A percentile compares a stretch with the other conserved stretches of the same genome.
These are phyloP conservation scores for Picathartes gymnocephalus DNA, from an alignment of 2,113 vertebrate genomes.

Conservation along the genomic window DNA sequence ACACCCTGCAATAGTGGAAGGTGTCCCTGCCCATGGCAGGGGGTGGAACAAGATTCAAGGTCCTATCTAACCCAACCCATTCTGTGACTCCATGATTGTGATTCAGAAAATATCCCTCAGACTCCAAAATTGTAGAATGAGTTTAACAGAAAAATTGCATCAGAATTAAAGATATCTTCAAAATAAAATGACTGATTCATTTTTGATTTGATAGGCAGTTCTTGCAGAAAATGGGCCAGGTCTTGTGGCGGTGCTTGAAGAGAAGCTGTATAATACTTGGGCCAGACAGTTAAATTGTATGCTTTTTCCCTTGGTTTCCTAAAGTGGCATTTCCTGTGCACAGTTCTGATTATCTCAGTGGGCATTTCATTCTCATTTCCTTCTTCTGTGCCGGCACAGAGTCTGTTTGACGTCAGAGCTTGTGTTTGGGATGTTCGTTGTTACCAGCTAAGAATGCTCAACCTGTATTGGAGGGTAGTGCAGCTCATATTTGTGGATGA, in stretches of 20 bases:
- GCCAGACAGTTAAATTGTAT: background rate
- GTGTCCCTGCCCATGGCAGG: background rate
- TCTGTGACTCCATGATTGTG: background rate
- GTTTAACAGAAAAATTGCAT: background rate
- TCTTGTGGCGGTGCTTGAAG: background rate
- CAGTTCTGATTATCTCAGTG: background rate
- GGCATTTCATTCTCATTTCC: background rate
- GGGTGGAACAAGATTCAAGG: rapidly evolving
- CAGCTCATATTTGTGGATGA: background rate
- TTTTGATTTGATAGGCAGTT: background rate
- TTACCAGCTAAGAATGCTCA: background rate
- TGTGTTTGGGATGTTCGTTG: background rate
- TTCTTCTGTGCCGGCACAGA: background rate
- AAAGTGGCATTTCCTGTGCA: background rate
- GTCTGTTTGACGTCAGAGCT: background rate
- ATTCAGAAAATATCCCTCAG: background rate
- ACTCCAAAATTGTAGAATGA: background rate
- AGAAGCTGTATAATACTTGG: background rate
- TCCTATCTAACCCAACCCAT: background rate
- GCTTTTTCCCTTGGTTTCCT: background rate
- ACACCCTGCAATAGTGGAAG: rapidly evolving
- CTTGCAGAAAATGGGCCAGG: background rate
- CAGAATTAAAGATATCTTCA: background rate
- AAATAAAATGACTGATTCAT: background rate
- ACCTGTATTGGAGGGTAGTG: background rate